Evolutionary conservation across 2,797 vertebrate genomes (phyloP), one percentile per base, ranked within the genome.

Genomic region (Vireo griseus): DNA sequence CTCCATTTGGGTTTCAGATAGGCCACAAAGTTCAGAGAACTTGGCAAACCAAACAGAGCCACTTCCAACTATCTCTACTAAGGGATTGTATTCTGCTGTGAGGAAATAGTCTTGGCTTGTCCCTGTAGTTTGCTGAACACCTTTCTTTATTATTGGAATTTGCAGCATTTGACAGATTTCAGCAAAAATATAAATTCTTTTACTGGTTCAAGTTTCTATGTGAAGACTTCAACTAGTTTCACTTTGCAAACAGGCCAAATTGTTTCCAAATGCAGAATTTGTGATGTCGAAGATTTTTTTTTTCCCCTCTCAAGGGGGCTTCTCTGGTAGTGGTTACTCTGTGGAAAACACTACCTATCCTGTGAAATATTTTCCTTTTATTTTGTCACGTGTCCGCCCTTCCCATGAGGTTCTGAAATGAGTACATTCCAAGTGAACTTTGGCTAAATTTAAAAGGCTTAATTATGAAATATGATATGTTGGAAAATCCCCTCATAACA

Each of bases 391-490:
- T 22, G 29, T 62, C 3, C 2, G 1, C 12, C 19, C 18, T 52
- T 55, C 55, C 69, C 44, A 15, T 20, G 42, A 63, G 37, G 57
- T 79, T 95, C 95, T 90, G 72, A 66, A 86, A 92, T 77, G 78
- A 94, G 63, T 84, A 83, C 72, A 66, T 88, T 92, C 69, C 59
- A 86, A 91, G 44, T 73, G 50, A 96, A 93, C 65, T 97, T 93
- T 67, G 39, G 16, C 26, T 91, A 78, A 95, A 88, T 86, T 74
- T 95, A 91, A 82, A 96, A 63, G 15, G 11, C 3, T 93, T 50
- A 42, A 84, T 86, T 96, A 76, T 52, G 40, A 68, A 74, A 82
- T 16, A 20, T 1, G 6, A 6, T n/a, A 44, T 0, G 0, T 15
- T 15, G 54, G 76, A 74, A 93, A 88, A 90, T 57, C 21, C 4